Conservation (phyloP, 53 echinoderm and acorn worm species). For the Hippasteria phrygiana region DNA sequence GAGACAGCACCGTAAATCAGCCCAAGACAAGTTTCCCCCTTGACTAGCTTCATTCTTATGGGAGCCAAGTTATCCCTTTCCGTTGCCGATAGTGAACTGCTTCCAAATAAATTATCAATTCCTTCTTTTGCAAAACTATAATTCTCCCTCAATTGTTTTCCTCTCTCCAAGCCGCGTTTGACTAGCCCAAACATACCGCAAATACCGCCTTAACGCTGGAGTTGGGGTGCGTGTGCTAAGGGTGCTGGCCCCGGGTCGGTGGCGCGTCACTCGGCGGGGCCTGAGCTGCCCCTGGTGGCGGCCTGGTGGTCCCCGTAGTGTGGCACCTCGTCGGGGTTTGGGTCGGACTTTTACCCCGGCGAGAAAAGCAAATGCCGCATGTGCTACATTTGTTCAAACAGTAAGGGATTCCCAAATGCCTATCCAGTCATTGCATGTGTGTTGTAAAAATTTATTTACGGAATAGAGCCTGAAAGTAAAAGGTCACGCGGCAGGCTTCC, state of each 20-base stretch:
- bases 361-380: background rate
- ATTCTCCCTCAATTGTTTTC: background rate
- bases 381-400: too few relatives aligned
- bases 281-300: background rate
- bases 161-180: background rate
- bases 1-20: background rate
- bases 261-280: constrained; percentile 9
- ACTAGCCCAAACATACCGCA: background rate
- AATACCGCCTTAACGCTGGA: constrained; percentile 16
- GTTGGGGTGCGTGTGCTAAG: background rate
- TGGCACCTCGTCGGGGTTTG: background rate
- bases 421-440: too few relatives aligned
- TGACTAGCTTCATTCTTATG: background rate
- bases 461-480: too few relatives aligned
- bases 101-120: constrained; percentile 17
- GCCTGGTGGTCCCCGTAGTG: constrained; percentile 4
- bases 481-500: too few relatives aligned
- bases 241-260: constrained; percentile 42
- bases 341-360: background rate
- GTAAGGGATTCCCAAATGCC: too few relatives aligned
- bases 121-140: background rate
- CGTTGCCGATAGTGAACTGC: background rate
- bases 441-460: too few relatives aligned
- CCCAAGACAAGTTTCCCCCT: background rate
- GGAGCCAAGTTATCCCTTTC: background rate